phyloP scores from a whole-genome alignment of 2,797 vertebrate species.

The Trichosurus vulpecula region DNA sequence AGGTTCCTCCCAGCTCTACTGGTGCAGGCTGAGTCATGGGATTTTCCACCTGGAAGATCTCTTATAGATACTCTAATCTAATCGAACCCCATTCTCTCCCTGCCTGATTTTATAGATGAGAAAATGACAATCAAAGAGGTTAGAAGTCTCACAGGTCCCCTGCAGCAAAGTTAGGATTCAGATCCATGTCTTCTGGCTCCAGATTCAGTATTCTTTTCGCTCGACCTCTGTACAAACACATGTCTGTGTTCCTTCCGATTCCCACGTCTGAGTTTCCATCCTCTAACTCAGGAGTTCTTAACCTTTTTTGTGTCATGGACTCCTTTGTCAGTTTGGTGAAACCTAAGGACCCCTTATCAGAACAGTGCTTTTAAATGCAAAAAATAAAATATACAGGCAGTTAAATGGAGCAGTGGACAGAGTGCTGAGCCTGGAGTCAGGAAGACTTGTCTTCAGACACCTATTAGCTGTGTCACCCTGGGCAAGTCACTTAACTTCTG shows the following conservation, averaged over 20 bases:
- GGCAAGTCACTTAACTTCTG: neutral
- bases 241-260: neutral
- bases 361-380: neutral
- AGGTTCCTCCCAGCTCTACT: too few relatives aligned
- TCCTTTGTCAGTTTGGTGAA: neutral
- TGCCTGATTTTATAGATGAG: neutral
- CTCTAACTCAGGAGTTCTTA: neutral
- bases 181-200: neutral
- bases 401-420: neutral
- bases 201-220: neutral
- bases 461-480: neutral
- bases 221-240: neutral
- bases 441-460: neutral
- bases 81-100: neutral
- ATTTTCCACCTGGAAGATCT: neutral
- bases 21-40: too few relatives aligned
- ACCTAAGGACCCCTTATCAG: neutral
- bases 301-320: too few relatives aligned
- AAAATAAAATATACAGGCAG: neutral
- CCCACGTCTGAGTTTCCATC: neutral
- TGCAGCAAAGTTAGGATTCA: neutral
- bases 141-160: neutral
- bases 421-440: too few relatives aligned
- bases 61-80: neutral
- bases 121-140: neutral